Evolutionary conservation across 1,140 invertebrate genomes (phyloP).

Genomic region (Pectinophora gossypiella): DNA sequence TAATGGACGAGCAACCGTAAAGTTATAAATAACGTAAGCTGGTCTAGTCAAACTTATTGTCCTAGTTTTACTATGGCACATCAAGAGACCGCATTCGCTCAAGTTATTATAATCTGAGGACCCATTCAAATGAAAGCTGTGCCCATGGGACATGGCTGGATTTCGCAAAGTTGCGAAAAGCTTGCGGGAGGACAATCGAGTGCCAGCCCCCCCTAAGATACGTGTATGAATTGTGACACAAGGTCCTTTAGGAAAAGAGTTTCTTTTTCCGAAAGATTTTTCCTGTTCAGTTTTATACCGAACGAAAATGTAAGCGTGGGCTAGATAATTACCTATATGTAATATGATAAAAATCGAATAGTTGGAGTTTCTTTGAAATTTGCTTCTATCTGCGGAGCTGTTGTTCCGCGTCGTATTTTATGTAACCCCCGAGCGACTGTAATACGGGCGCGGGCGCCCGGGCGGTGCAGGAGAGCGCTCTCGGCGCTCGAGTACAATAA

Average conservation of each 20-base stretch:
- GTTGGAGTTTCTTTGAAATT: too few species aligned
- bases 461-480: constrained; percentile 11
- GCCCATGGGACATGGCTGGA: constrained; percentile 14
- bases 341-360: too few species aligned
- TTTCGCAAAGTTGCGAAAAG: constrained; percentile 21
- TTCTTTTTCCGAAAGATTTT: constrained; percentile 16
- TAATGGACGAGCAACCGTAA: too few species aligned
- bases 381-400: too few species aligned
- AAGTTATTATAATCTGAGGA: constrained; percentile 32
- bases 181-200: constrained; percentile 22
- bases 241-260: constrained; percentile 16
- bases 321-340: too few species aligned
- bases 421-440: too few species aligned
- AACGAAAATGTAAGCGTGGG: too few species aligned
- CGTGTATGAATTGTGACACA: constrained; percentile 18
- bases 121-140: constrained; percentile 27
- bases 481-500: constrained; percentile 17
- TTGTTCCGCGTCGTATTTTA: too few species aligned
- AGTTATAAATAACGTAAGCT: too few species aligned
- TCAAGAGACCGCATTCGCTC: constrained; percentile 9
- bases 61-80: too few species aligned
- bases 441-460: too few species aligned
- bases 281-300: constrained; percentile 3
- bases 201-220: constrained; percentile 18
- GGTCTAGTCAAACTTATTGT: too few species aligned